These are phyloP conservation scores for Stenodema calcarata DNA, from an alignment of 2,888 invertebrate species.

Conservation along the genomic window DNA sequence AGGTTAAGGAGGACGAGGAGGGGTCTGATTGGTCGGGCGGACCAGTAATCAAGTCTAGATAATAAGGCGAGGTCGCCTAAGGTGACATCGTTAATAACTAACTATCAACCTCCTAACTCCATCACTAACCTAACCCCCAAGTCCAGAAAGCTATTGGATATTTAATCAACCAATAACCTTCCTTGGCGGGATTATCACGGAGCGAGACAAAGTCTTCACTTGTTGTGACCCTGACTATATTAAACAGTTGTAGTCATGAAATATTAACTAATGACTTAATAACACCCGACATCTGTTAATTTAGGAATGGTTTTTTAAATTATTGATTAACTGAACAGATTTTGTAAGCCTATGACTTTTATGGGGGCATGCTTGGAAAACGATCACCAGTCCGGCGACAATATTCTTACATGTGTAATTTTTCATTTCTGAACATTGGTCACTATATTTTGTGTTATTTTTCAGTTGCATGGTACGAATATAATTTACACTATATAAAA, in stretches of 20 bases:
- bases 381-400: too few relatives aligned
- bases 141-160: constrained; percentile 46
- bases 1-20: not conserved
- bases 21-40: constrained; percentile 48
- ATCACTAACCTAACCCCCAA: constrained; percentile 35
- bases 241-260: not conserved
- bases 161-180: constrained; percentile 45
- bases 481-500: too few relatives aligned
- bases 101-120: constrained; percentile 44
- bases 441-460: too few relatives aligned
- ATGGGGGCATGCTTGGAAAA: too few relatives aligned
- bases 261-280: too few relatives aligned
- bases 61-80: constrained; percentile 53
- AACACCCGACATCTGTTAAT: too few relatives aligned
- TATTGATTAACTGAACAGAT: too few relatives aligned
- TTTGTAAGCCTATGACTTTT: too few relatives aligned
- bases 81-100: constrained; percentile 51
- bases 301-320: too few relatives aligned
- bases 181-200: not conserved
- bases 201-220: not conserved
- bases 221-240: not conserved
- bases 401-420: too few relatives aligned
- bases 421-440: too few relatives aligned
- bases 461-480: too few relatives aligned
- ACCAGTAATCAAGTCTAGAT: constrained; percentile 52